These are phyloP conservation scores for Pissodes strobi DNA, from an alignment of 1,140 invertebrate genomes.

Conservation along the genomic window DNA sequence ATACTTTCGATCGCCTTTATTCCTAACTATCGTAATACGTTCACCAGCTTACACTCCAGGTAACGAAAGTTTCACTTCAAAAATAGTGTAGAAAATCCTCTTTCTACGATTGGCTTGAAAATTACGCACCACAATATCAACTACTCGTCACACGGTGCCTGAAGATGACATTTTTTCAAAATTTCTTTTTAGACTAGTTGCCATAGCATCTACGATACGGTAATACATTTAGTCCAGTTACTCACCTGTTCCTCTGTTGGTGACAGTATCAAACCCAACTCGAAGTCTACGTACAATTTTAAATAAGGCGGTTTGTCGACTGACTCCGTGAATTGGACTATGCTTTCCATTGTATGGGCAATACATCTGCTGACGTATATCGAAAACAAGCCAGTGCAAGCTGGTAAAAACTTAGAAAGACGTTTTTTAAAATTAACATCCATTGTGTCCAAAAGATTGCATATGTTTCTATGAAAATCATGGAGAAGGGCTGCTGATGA, in stretches of 20 bases:
- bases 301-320: slow-evolving; percentile 36
- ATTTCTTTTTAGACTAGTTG: not conserved
- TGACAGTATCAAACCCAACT: slow-evolving; percentile 24
- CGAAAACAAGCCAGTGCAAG: slow-evolving; percentile 40
- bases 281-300: slow-evolving; percentile 36
- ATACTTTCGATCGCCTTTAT: too few species aligned
- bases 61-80: too few species aligned
- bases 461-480: slow-evolving; percentile 39
- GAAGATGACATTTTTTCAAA: too few species aligned
- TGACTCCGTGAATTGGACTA: slow-evolving; percentile 34
- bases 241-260: slow-evolving; percentile 31
- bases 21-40: too few species aligned
- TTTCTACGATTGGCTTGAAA: too few species aligned
- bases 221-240: too few species aligned
- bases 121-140: too few species aligned
- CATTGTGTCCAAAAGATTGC: slow-evolving; percentile 29
- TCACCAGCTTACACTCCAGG: too few species aligned
- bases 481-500: slow-evolving; percentile 23
- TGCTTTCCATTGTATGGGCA: slow-evolving; percentile 35
- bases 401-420: slow-evolving; percentile 21
- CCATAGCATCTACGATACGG: not conserved
- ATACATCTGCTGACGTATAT: slow-evolving; percentile 39
- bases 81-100: too few species aligned
- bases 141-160: too few species aligned
- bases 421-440: slow-evolving; percentile 3